Evolutionary conservation across 2,113 vertebrate genomes (phyloP).

Genomic region (Tretioscincus oriximinensis): DNA sequence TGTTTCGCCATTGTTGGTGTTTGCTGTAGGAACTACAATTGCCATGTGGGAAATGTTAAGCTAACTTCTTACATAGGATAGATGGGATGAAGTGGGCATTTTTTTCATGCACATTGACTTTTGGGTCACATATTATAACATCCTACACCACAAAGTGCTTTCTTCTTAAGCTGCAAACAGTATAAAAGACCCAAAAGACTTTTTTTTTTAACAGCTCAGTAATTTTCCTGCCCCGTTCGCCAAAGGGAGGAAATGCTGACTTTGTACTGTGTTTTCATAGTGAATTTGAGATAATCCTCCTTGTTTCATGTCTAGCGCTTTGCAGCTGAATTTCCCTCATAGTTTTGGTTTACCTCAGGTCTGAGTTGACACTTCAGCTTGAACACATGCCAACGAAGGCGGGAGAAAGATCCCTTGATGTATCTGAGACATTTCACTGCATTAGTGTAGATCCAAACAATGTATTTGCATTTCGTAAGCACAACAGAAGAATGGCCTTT

Average conservation of each 20-base stretch:
- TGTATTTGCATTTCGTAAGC: neutral
- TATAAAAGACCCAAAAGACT: neutral
- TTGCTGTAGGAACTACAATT: too few species aligned
- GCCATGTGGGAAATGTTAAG: too few species aligned
- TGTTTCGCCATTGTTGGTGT: too few species aligned
- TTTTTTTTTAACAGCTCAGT: neutral
- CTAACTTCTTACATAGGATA: neutral
- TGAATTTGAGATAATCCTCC: constrained; percentile 9
- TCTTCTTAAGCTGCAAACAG: rapidly evolving
- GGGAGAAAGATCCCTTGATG: constrained; percentile 12
- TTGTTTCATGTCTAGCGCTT: constrained; percentile 4
- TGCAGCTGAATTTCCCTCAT: neutral
- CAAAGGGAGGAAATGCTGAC: constrained; percentile 5
- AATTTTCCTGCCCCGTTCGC: neutral
- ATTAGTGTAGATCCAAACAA: constrained; percentile 41
- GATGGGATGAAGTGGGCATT: neutral
- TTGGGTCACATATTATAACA: constrained; percentile 8
- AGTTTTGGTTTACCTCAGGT: neutral
- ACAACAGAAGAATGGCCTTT: constrained; percentile 25
- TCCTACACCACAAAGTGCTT: neutral
- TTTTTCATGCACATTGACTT: too few species aligned
- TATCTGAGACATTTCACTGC: constrained; percentile 19
- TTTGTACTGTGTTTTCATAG: constrained; percentile 14
- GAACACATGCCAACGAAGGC: neutral
- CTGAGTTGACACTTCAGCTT: neutral